Base-by-base conservation (phyloP, 2,797 vertebrate genomes). In the Aphelocoma californica region DNA sequence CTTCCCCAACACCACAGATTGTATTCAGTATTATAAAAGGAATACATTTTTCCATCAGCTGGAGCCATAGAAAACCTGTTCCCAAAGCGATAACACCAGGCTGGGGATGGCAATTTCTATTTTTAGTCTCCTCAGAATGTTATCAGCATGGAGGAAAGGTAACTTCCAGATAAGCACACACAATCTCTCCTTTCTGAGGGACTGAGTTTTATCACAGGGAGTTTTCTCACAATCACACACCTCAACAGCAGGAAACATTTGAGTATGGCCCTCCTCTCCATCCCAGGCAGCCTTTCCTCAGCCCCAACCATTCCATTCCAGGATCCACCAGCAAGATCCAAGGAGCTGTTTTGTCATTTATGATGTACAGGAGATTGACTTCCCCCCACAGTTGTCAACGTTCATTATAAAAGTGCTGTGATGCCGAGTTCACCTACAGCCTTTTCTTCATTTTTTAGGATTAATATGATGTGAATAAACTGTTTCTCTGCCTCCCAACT, bases 351-450 rank as follows among this genome's bases (percentile, higher is more conserved):
- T 1, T 18, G 17, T 31, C 15, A 1, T 5, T 53, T 23, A 4
- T 1, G 1, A 9, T 24, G 50, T 0, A 18, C 34, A 66, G 53
- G n/a, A 51, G 64, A 80, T 3, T 0, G 38, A 51, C 18, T 6
- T 23, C 9, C 9, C 10, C 12, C 11, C 8, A 12, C 0, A 2
- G 36, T 0, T n/a, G 21, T 6, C 47, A 36, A 6, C 28, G 32
- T 38, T 44, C 44, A 23, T 26, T 38, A 53, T 3, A n/a, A 18
- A 71, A 5, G 19, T 18, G 32, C 13, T 26, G 4, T 3, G 40
- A 62, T 31, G 53, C 31, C 16, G 56, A 74, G 31, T 31, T 70
- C 38, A 80, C 34, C 83, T 10, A 10, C 0, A 14, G 31, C 18
- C 28, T 77, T 34, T 73, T 45, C 28, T 38, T 21, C 45, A 9